Base-by-base conservation (phyloP, 2,113 vertebrate species). In the Xenopus laevis region DNA sequence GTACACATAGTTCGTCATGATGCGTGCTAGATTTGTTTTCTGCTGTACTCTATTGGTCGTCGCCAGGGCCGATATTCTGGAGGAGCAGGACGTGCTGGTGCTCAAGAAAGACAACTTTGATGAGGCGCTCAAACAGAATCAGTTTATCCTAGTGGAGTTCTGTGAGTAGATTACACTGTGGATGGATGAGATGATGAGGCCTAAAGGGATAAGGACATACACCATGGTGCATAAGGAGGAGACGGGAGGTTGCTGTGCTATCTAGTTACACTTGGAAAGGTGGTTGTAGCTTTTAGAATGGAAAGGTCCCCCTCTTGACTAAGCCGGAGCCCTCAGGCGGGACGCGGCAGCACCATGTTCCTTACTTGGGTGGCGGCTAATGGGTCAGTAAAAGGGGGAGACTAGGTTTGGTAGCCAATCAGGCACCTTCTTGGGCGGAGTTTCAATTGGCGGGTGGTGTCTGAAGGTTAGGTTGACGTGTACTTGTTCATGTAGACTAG, bases 21-120 rank as follows among this genome's bases (percentile, higher is more conserved):
- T 44, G 72, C 23, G 60, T 12, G 47, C 40, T 68, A 71, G 63
- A 45, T 79, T 85, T 79, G 16, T 67, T 63, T 59, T 68, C 40
- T 23, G 65, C 76, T 0, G 80, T 23, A 18, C 81, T 20, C 78
- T 78, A 45, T 87, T 80, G 20, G 78, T 86, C 75, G 84, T 82
- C 74, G 72, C 78, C 80, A 71, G 84, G 74, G 84, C 89, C 79
- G 90, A 91, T 13, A 80, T 89, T 67, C 9, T 78, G 2, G 93
- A 95, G 66, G 96, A 96, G 78, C 95, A 95, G 13, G 89, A 95
- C 6, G 96, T 98, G 30, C 86, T 98, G 81, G 95, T 98, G 80
- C 86, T 98, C 78, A 92, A 88, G 83, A 92, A 92, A 80, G 90
- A 79, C 84, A 97, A 93, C 91, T 95, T 98, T 82, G 93, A 92